Base-by-base conservation (phyloP, 2,113 vertebrate genomes). In the Ammospiza nelsoni region DNA sequence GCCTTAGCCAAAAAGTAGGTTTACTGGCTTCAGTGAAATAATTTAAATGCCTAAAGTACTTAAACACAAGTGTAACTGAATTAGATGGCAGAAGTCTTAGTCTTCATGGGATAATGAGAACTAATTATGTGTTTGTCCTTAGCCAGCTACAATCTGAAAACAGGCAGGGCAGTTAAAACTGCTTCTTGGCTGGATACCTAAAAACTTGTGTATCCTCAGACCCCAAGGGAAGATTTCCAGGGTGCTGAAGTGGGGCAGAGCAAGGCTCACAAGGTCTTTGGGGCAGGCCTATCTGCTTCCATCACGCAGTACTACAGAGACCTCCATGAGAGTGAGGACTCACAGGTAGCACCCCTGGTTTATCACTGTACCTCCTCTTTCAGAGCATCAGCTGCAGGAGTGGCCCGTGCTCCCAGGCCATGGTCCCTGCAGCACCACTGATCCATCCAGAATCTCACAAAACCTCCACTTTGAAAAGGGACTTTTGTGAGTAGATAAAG, bases 21-120 rank as follows among this genome's bases (percentile, higher is more conserved):
- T 93, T 91, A 94, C 35, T 84, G 15, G 84, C 65, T 96, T 74
- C 63, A 44, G n/a, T 55, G 55, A 93, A 94, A 88, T 94, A 86
- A 93, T 92, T 92, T 89, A 86, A 74, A 84, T 75, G 43, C 44
- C 28, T 77, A 21, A 91, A 93, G 90, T 41, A 82, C 71, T 87
- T 84, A 86, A 94, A 89, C 48, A 71, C 76, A 77, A 92, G 33
- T 18, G 27, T 48, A 95, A 94, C 75, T 74, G 59, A 89, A 71
- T 77, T 84, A 92, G 58, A 89, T 57, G 27, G 86, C 78, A 89
- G 73, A 75, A 89, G 48, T 77, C 73, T 74, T 49, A 67, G 28
- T 63, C 80, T 93, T 93, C 52, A 57, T 0, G 0, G 54, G 58
- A 76, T 95, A 90, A 84, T 73, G 31, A 93, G 78, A 91, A 83